These are phyloP conservation scores for Dasyprocta punctata DNA, from an alignment of 2,113 vertebrate genomes.

Conservation along the genomic window DNA sequence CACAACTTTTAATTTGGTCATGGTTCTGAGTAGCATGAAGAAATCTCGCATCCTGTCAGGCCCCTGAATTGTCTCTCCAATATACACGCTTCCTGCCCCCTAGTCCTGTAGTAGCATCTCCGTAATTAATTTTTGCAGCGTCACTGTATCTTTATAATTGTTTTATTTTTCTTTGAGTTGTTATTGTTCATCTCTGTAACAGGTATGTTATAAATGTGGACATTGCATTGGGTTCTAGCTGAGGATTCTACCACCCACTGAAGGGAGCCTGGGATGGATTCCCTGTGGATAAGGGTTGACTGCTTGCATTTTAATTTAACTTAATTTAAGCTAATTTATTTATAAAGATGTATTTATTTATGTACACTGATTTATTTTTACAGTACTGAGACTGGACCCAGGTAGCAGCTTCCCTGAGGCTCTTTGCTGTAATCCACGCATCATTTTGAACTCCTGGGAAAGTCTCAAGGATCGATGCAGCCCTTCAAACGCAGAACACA, in stretches of 20 bases:
- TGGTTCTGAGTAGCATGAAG: neutral
- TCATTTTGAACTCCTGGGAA: neutral
- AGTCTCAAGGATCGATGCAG: neutral
- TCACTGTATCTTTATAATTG: neutral
- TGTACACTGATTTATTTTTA: neutral
- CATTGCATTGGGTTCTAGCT: neutral
- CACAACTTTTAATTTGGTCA: neutral
- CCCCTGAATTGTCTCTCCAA: too few species aligned
- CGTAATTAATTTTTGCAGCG: neutral
- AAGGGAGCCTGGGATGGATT: neutral
- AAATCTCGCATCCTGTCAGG: neutral
- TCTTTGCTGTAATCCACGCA: neutral
- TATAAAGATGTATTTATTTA: neutral
- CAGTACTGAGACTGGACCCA: neutral
- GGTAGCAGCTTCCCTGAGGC: neutral
- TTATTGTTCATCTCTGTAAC: neutral
- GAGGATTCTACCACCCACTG: neutral
- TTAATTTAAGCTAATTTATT: neutral
- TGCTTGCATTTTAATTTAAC: neutral
- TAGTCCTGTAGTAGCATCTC: neutral
- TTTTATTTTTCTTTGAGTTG: neutral
- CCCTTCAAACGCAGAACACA: neutral
- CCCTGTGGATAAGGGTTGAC: neutral
- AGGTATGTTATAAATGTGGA: neutral
- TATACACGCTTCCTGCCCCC: accelerated